Conservation (phyloP, 1,140 invertebrate genomes). For the Psix sp. region DNA sequence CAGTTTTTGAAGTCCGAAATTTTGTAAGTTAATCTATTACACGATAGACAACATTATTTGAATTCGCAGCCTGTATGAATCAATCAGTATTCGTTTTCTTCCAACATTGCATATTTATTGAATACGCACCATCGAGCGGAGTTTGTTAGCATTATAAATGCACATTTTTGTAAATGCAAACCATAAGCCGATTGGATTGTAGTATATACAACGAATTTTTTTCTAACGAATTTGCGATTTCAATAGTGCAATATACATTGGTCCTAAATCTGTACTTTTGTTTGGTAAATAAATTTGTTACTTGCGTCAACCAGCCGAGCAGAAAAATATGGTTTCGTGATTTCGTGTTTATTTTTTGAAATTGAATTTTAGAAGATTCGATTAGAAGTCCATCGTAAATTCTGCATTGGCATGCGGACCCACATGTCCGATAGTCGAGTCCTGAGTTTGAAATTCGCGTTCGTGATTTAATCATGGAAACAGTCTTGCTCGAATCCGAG, state of each 20-base stretch:
- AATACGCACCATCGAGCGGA: neutral
- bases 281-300: slow-evolving; percentile 16
- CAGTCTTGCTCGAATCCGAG: slow-evolving; percentile 39
- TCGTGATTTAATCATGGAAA: slow-evolving; percentile 57
- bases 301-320: too few relatives aligned
- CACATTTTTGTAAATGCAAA: slow-evolving; percentile 1
- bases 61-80: too few relatives aligned
- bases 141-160: neutral
- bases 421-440: slow-evolving; percentile 51
- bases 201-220: neutral
- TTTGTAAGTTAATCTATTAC: too few relatives aligned
- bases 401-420: slow-evolving; percentile 51
- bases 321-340: slow-evolving; percentile 19
- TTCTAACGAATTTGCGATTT: slow-evolving; percentile 2
- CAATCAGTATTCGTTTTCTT: too few relatives aligned
- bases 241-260: slow-evolving; percentile 4
- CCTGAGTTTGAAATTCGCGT: slow-evolving; percentile 52
- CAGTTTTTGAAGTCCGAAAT: too few relatives aligned
- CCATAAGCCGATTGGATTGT: neutral
- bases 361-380: slow-evolving; percentile 35
- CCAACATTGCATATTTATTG: too few relatives aligned
- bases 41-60: too few relatives aligned
- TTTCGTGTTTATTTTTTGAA: slow-evolving; percentile 32
- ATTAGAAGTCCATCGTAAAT: slow-evolving; percentile 49
- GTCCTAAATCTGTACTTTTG: neutral